phyloP scores from a whole-genome alignment of 2,888 invertebrate species.

The Brachypterus glaber region DNA sequence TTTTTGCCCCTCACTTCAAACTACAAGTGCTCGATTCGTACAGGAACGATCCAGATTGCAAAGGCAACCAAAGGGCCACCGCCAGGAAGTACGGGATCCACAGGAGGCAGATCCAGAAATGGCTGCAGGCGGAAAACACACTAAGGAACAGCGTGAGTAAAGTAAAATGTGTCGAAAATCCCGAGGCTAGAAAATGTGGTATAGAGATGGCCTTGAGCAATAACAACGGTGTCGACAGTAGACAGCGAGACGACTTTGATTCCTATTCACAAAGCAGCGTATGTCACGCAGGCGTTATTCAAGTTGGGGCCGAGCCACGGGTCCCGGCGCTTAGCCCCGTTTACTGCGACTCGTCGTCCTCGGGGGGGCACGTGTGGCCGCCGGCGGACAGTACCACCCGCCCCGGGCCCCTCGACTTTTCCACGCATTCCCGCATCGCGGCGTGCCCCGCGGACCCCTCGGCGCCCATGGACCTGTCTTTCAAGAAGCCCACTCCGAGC shows the following conservation, averaged over 20 bases:
- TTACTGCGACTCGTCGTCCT: conserved; percentile 20
- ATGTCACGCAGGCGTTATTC: conserved; percentile 17
- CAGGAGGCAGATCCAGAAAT: conserved; percentile 83
- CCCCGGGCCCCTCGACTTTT: conserved; percentile 33
- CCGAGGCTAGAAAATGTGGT: conserved; percentile 26
- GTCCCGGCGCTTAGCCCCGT: conserved; percentile 31
- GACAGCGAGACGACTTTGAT: conserved; percentile 39
- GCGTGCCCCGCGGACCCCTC: conserved; percentile 29
- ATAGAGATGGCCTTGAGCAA: conserved; percentile 33
- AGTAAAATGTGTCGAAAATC: conserved; percentile 24
- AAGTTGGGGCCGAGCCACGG: conserved; percentile 25
- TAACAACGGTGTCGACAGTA: conserved; percentile 24
- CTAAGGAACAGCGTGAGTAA: conserved; percentile 63
- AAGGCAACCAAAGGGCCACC: conserved; percentile 82
- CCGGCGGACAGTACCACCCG: conserved; percentile 15
- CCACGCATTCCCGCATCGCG: conserved; percentile 31
- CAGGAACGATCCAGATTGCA: conserved; percentile 75
- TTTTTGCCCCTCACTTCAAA: conserved; percentile 83
- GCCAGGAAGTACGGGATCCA: conserved; percentile 86
- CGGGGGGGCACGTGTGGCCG: conserved; percentile 17
- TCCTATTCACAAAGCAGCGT: conserved; percentile 14
- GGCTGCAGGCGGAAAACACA: conserved; percentile 77
- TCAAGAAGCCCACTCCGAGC: conserved; percentile 32
- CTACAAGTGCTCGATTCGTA: conserved; percentile 82
- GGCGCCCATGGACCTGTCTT: conserved; percentile 40